These are phyloP conservation scores for Zoanthus sociatus DNA, from an alignment of 92 coral and sea anemone species.

Conservation along the genomic window DNA sequence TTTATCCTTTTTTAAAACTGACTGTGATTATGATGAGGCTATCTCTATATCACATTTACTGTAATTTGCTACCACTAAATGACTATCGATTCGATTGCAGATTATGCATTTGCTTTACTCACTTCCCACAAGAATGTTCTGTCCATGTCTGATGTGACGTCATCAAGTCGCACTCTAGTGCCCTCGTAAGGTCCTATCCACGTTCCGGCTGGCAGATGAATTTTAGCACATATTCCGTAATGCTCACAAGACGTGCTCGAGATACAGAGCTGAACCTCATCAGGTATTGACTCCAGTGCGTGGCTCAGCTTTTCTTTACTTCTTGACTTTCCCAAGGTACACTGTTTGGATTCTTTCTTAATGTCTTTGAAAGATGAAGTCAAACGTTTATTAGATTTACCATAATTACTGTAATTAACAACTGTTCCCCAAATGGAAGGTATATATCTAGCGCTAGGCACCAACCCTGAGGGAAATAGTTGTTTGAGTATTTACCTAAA, in stretches of 20 bases:
- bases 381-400: neutral
- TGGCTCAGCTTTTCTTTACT: conserved; percentile 58
- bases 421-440: too few species aligned
- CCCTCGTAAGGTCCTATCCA: conserved; percentile 99
- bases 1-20: too few species aligned
- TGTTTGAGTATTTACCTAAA: too few species aligned
- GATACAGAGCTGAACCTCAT: conserved; percentile 90
- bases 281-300: conserved; percentile 94
- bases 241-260: conserved; percentile 89
- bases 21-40: too few species aligned
- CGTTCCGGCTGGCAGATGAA: conserved; percentile 94
- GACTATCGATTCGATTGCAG: too few species aligned
- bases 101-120: neutral
- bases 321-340: neutral
- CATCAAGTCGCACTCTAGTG: conserved; percentile 77
- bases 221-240: conserved; percentile 95
- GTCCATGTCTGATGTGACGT: conserved; percentile 77
- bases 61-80: too few species aligned
- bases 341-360: neutral
- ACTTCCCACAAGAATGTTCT: conserved; percentile 99
- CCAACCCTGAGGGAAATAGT: too few species aligned
- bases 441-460: too few species aligned
- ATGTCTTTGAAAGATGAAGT: conserved; percentile 12
- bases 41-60: too few species aligned
- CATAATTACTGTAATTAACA: too few species aligned